A percentile compares a stretch with the other conserved stretches of the same genome.
Conservation (phyloP, 2,113 vertebrate species). For the Galbula dea region DNA sequence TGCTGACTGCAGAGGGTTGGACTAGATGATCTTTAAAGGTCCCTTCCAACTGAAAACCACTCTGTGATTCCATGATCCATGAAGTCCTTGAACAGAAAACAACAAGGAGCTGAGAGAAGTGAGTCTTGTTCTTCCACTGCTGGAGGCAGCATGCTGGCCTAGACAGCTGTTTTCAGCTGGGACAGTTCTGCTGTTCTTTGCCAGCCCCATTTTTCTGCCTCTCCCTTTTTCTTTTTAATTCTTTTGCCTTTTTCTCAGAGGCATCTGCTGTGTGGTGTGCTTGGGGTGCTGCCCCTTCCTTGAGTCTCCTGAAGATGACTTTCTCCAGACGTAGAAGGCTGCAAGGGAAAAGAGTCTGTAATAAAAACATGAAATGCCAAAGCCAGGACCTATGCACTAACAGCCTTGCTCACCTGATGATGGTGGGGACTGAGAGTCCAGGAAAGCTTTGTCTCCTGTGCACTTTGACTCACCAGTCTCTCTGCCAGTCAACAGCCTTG, state of each 20-base stretch:
- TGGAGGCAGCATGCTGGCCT: neutral
- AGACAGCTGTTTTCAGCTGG: accelerated
- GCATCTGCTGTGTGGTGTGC: neutral
- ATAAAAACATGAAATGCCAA: neutral
- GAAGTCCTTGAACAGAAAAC: neutral
- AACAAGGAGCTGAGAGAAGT: neutral
- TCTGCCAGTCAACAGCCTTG: neutral
- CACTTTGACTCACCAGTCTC: neutral
- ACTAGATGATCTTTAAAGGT: neutral
- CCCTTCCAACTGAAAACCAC: neutral
- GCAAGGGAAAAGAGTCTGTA: neutral
- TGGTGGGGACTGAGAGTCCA: neutral
- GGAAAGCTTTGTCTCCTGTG: neutral
- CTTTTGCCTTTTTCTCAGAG: neutral
- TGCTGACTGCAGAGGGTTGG: neutral
- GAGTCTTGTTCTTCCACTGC: neutral
- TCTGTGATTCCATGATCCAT: neutral
- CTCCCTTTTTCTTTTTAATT: neutral
- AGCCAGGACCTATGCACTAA: neutral
- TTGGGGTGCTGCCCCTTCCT: neutral
- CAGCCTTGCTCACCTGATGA: neutral
- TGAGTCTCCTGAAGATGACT: neutral
- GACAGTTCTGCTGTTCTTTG: neutral
- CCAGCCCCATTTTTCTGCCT: neutral
- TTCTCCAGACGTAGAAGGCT: neutral